These are phyloP conservation scores for Physeter macrocephalus DNA, from an alignment of 2,113 vertebrate species.

Conservation along the genomic window DNA sequence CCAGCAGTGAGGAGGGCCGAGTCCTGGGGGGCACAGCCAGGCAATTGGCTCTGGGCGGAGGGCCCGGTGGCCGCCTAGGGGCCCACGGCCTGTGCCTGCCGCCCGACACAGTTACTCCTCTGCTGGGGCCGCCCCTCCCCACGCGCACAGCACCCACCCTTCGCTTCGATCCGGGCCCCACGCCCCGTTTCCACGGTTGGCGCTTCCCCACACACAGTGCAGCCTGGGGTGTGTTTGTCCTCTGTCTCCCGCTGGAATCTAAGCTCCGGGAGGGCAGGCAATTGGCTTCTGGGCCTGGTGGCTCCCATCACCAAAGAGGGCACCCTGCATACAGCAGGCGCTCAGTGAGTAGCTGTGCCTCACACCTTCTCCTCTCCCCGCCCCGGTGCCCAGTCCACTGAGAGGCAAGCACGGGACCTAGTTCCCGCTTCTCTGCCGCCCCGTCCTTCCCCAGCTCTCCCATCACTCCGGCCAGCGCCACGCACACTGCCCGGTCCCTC, in stretches of 20 bases:
- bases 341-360: fast-evolving
- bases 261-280: fast-evolving
- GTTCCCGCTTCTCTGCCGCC: background rate
- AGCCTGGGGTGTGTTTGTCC: background rate
- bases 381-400: background rate
- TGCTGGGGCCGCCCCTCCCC: background rate
- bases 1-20: background rate
- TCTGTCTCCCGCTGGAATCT: fast-evolving
- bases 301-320: background rate
- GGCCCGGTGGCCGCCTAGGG: background rate
- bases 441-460: background rate
- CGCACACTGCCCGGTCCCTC: background rate
- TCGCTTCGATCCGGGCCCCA: background rate
- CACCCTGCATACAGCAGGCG: fast-evolving
- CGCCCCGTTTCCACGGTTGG: background rate
- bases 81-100: background rate
- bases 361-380: background rate
- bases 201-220: background rate
- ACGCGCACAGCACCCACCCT: fast-evolving
- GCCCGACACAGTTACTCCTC: fast-evolving
- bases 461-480: background rate
- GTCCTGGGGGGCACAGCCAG: too few relatives aligned
- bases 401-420: background rate
- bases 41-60: background rate
- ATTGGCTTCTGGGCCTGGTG: background rate